These are phyloP conservation scores for Musca vetustissima DNA, from an alignment of 1,140 invertebrate species.

Conservation along the genomic window DNA sequence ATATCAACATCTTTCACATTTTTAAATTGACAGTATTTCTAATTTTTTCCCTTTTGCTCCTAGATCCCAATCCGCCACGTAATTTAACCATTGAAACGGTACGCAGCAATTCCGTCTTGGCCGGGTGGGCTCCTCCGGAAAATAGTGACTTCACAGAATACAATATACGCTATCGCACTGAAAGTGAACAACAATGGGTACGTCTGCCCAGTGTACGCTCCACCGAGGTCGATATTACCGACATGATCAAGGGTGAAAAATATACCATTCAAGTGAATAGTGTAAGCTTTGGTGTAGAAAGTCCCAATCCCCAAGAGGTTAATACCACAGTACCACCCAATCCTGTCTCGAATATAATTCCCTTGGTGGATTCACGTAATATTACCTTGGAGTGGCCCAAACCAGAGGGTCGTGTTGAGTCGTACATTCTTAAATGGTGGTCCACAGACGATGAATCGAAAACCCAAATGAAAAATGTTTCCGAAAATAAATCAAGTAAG, in stretches of 20 bases:
- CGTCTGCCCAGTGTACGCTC: conserved; percentile 66
- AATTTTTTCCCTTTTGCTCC: background rate
- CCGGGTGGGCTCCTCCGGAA: conserved; percentile 77
- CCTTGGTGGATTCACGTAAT: conserved; percentile 82
- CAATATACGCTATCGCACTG: conserved; percentile 75
- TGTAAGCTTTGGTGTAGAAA: conserved; percentile 80
- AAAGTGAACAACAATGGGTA: conserved; percentile 70
- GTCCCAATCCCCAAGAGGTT: conserved; percentile 73
- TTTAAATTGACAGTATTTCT: background rate
- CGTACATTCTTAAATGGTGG: conserved; percentile 77
- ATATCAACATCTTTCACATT: conserved; percentile 15
- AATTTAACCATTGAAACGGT: conserved; percentile 80
- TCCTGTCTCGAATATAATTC: conserved; percentile 76
- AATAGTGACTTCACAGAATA: conserved; percentile 79
- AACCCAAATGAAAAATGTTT: conserved; percentile 60
- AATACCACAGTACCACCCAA: conserved; percentile 87
- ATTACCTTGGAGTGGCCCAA: conserved; percentile 85
- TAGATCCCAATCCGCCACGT: conserved; percentile 79
- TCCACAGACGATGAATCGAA: conserved; percentile 59
- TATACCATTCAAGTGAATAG: conserved; percentile 88
- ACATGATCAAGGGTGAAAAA: conserved; percentile 84
- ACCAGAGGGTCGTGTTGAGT: conserved; percentile 81
- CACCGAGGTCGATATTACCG: conserved; percentile 78
- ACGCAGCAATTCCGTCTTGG: conserved; percentile 76
- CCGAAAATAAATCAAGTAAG: conserved; percentile 57